Evolutionary conservation across 2,888 invertebrate species (phyloP), one percentile per base, ranked within the genome.

Genomic region (Cephus nigrinus): DNA sequence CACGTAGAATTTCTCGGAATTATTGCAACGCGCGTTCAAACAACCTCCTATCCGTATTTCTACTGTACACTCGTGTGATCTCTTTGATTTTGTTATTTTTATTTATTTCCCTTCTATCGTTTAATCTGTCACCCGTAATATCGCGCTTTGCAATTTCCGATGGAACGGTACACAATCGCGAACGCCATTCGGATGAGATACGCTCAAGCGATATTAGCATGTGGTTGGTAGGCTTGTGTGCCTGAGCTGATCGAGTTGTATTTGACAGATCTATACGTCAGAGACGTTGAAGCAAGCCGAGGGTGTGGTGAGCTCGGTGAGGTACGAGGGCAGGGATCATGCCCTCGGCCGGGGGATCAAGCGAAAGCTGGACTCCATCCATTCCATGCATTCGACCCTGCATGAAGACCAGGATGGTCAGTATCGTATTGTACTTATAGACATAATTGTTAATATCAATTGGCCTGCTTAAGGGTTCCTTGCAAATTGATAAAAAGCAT

Each of bases 351-450:
- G 90, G 86, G 91, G 91, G 87, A 91, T 91, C 89, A 91, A 91
- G 89, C 91, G 91, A 89, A 91, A 91, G 88, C 90, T 91, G 91
- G 90, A 90, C 90, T 91, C 91, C 89, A 90, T 91, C 89, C 91
- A 91, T 87, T 89, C 90, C 89, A 91, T 91, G 91, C 91, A 91
- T 89, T 91, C 91, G 86, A 91, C 91, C 83, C 91, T 91, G 91
- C 91, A 91, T 91, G 91, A 91, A 90, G 91, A 91, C 91, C 91
- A 91, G 88, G 90, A 91, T 91, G 91, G 91, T 91, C 91, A 91
- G 91, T 91, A 91, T 90, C 76, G 81, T 88, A 89, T 89, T 87
- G 90, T 89, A 88, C 86, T 77, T 69, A 23, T 71, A 77, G 77
- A 77, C n/a, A 69, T 36, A 55, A 55, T 55, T 55, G 23, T 55